Percentiles rank a stretch among this genome's conserved stretches.
These are phyloP conservation scores for Antechinus flavipes DNA, from an alignment of 2,113 vertebrate species.

Conservation along the genomic window DNA sequence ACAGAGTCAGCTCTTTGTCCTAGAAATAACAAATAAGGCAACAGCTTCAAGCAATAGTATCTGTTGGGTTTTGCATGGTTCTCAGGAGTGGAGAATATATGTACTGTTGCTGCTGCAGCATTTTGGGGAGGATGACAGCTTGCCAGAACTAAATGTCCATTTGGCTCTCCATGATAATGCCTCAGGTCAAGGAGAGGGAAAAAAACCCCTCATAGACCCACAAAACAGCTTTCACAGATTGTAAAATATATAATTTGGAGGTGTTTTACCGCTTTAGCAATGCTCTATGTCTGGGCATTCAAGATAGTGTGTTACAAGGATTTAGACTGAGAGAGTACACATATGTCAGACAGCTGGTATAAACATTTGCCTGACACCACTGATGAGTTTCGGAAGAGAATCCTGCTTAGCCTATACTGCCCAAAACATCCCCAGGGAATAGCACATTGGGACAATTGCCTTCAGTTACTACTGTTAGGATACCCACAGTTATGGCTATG, in stretches of 20 bases:
- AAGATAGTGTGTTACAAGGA: constrained; percentile 74
- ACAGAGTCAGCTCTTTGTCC: constrained; percentile 73
- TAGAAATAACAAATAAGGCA: constrained; percentile 59
- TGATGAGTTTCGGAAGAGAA: constrained; percentile 41
- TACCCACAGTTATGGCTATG: neutral
- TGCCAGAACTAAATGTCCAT: constrained; percentile 67
- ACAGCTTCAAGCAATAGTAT: constrained; percentile 63
- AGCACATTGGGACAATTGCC: constrained; percentile 5
- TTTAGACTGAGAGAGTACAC: constrained; percentile 74
- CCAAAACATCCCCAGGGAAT: neutral
- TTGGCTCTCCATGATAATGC: constrained; percentile 69
- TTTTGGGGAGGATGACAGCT: constrained; percentile 68
- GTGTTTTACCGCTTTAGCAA: constrained; percentile 81
- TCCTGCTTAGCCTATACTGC: constrained; percentile 40
- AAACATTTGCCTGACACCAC: constrained; percentile 50
- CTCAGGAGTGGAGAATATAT: constrained; percentile 49
- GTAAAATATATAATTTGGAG: constrained; percentile 74
- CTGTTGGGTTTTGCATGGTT: constrained; percentile 58
- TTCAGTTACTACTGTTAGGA: neutral
- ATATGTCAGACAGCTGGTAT: constrained; percentile 75
- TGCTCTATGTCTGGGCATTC: constrained; percentile 79
- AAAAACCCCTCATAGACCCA: constrained; percentile 55
- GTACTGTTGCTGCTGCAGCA: constrained; percentile 63
- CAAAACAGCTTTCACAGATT: constrained; percentile 78
- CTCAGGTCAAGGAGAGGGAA: constrained; percentile 44